Evolutionary conservation across 1,140 invertebrate species (phyloP), one percentile per base, ranked within the genome.

Genomic region (Hormaphis cornu): DNA sequence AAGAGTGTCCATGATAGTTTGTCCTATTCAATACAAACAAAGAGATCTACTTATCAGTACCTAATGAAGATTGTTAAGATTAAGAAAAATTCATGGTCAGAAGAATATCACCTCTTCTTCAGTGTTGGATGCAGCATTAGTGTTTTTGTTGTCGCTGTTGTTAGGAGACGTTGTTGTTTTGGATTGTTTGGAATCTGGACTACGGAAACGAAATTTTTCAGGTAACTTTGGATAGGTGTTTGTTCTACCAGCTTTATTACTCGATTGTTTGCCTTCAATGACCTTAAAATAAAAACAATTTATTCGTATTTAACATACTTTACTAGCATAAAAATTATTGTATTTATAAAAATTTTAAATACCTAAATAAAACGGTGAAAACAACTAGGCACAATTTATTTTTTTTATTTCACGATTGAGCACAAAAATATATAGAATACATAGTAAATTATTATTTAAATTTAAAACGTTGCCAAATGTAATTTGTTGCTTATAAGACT

Each of bases 141-240:
- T 72, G 73, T 37, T 72, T 74, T 28, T 74, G 75, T 18, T 74
- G 73, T 30, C 77, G 72, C 10, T 74, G 10, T 26, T 44, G 26
- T 9, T 69, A 42, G 70, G 40, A 16, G 59, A 35, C 20, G 48
- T 71, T 42, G 70, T 70, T 71, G 44, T 72, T 69, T 69, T 74
- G 22, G 69, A 72, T 58, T 77, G 77, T 35, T 70, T 72, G 16
- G 71, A 69, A 22, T 82, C 81, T 10, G 80, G 79, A 6, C 79
- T 80, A 5, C 82, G 79, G 37, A 83, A 80, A 44, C 83, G 80
- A 75, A 83, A 85, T 73, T 83, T 83, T 50, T 85, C 84, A 18
- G 83, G 83, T 20, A 85, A 73, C 75, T 85, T 85, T 8, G 83
- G 84, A 75, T 84, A 85, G 1, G 83, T 77, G 37, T 76, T 74